phyloP scores from a whole-genome alignment of 2,797 vertebrate genomes.

The Gymnodraco acuticeps region DNA sequence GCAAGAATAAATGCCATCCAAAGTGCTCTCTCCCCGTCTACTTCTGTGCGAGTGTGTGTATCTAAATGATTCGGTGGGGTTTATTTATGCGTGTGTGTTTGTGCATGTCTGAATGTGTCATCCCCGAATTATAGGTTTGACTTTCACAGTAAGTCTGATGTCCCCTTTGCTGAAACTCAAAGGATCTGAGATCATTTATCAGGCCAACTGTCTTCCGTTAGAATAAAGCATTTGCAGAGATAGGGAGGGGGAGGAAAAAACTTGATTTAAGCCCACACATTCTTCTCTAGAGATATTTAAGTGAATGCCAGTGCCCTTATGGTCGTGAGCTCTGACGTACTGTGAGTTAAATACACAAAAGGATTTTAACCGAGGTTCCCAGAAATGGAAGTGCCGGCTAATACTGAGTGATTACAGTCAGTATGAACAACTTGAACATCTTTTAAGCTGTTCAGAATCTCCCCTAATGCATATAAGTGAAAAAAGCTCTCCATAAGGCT shows the following conservation, averaged over 20 bases:
- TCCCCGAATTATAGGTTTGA: constrained; percentile 69
- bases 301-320: constrained; percentile 26
- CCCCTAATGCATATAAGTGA: constrained; percentile 24
- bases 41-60: constrained; percentile 28
- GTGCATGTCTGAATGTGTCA: constrained; percentile 56
- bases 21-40: constrained; percentile 24
- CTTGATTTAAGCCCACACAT: constrained; percentile 30
- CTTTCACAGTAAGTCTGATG: constrained; percentile 65
- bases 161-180: constrained; percentile 43
- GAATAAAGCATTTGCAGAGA: constrained; percentile 26
- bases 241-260: not conserved
- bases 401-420: constrained; percentile 10
- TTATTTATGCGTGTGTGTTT: constrained; percentile 62
- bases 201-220: constrained; percentile 26
- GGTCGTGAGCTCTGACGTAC: not conserved
- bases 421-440: constrained; percentile 23
- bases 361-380: constrained; percentile 8
- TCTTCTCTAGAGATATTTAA: constrained; percentile 24
- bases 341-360: constrained; percentile 36
- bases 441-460: constrained; percentile 20
- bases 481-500: constrained; percentile 26
- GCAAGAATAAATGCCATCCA: constrained; percentile 68
- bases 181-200: constrained; percentile 51
- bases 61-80: constrained; percentile 55
- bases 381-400: constrained; percentile 16